These are phyloP conservation scores for Dicycla oo DNA, from an alignment of 2,888 invertebrate species.

Conservation along the genomic window DNA sequence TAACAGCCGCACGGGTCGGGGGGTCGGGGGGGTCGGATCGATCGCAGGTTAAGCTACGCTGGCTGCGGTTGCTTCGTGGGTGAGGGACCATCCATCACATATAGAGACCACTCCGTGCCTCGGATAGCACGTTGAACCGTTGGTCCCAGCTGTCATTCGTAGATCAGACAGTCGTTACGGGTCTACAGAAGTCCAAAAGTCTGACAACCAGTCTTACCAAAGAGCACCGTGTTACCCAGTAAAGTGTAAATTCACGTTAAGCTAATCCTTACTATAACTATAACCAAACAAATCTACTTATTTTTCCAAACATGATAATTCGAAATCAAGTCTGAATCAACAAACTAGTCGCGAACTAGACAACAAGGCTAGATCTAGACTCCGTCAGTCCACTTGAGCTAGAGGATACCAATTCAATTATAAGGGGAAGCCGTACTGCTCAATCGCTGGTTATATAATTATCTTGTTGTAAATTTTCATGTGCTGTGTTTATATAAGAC, in stretches of 20 bases:
- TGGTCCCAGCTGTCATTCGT: too few species aligned
- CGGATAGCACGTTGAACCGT: too few species aligned
- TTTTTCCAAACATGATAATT: constrained; percentile 20
- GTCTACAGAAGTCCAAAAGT: too few species aligned
- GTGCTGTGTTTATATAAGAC: not conserved
- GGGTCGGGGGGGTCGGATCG: too few species aligned
- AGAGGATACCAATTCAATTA: constrained; percentile 65
- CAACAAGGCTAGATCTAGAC: constrained; percentile 17
- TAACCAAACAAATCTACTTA: not conserved
- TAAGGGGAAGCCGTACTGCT: constrained; percentile 58
- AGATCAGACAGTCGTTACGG: too few species aligned
- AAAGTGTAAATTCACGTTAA: not conserved
- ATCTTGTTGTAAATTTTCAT: constrained; percentile 56
- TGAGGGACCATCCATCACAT: not conserved
- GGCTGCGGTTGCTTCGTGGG: not conserved
- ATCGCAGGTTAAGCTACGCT: too few species aligned
- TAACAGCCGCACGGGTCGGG: too few species aligned
- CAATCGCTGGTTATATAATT: constrained; percentile 57
- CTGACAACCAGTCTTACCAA: too few species aligned
- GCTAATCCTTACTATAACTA: not conserved
- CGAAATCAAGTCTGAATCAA: constrained; percentile 30
- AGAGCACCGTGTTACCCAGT: too few species aligned
- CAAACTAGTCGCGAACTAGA: constrained; percentile 18
- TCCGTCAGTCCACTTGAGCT: constrained; percentile 27
- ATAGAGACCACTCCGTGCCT: too few species aligned